Conservation (phyloP, 2,113 vertebrate genomes). For the Gasterosteus nipponicus region DNA sequence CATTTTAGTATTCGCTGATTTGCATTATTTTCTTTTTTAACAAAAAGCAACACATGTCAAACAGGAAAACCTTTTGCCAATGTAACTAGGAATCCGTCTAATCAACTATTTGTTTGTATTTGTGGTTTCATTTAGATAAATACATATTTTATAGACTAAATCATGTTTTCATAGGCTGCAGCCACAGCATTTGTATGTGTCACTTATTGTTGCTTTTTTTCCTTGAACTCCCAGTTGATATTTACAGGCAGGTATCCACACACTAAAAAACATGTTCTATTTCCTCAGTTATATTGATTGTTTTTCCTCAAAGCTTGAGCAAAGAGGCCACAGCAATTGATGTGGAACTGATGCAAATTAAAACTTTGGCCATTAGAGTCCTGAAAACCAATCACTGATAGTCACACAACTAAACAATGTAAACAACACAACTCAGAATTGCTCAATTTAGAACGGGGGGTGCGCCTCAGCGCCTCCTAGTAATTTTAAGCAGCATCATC, state of each 20-base stretch:
- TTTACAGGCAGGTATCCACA: not conserved
- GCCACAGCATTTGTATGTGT: conserved; percentile 11
- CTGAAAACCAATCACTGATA: conserved; percentile 1
- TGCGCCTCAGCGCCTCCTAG: not conserved
- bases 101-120: not conserved
- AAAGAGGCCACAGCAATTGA: conserved; percentile 22
- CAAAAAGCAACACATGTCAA: not conserved
- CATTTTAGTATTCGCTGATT: not conserved
- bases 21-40: not conserved
- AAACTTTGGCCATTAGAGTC: conserved; percentile 18
- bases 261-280: conserved; percentile 3
- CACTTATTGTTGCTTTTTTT: conserved; percentile 1
- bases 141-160: not conserved
- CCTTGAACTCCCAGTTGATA: conserved; percentile 7
- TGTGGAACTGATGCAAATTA: conserved; percentile 25
- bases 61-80: no score
- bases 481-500: conserved; percentile 20
- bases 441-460: not conserved
- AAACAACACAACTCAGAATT: conserved; percentile 7
- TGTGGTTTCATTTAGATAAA: not conserved
- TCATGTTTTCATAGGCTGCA: not conserved
- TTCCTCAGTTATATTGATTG: conserved; percentile 28
- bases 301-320: conserved; percentile 1
- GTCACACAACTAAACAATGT: not conserved
- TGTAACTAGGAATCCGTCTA: not conserved